Evolutionary conservation across 2,797 vertebrate species (phyloP), one percentile per base, ranked within the genome.

Genomic region (Hippocampus kuda): DNA sequence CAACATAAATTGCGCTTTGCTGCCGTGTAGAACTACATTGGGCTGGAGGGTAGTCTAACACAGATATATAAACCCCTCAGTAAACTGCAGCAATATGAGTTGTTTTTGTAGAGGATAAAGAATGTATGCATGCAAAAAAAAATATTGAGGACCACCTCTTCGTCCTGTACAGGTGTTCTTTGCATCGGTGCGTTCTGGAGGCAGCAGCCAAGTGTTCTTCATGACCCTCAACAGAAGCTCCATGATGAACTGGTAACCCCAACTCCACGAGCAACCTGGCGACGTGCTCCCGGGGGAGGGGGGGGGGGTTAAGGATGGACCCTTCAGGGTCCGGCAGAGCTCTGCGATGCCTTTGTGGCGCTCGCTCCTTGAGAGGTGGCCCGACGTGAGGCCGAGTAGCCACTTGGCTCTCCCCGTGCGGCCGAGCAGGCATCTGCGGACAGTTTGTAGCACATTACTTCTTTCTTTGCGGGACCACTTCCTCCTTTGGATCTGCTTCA

Each of bases 191-290:
- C 92, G 97, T 75, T 98, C 97, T 3, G 97, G 97, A 84, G 96
- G 97, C 88, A 99, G 97, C 91, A 99, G 97, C 86, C 97, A 99
- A 91, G 96, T 99, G 86, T 99, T 98, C 92, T 99, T 99, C 93
- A 99, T 99, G 97, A 99, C 97, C 77, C 93, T 98, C 84, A 99
- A 99, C 92, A 94, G 97, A 92, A 99, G 98, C 91, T 98, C 94
- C 89, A 98, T 98, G 96, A 98, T 98, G 96, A 99, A 99, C 92
- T 99, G 96, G 97, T 99, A 97, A 94, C 79, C 60, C 73, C 77
- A 53, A 80, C 83, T 49, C 73, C 88, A 78, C 85, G 54, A 74
- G 61, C 73, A 88, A 73, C 65, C 60, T 83, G 84, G 12, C 89
- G 62, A 42, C 44, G 44, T 22, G 22, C 20, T 41, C 15, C 6